Base-by-base conservation (phyloP, 2,888 invertebrate genomes). In the Acleris sparsana region DNA sequence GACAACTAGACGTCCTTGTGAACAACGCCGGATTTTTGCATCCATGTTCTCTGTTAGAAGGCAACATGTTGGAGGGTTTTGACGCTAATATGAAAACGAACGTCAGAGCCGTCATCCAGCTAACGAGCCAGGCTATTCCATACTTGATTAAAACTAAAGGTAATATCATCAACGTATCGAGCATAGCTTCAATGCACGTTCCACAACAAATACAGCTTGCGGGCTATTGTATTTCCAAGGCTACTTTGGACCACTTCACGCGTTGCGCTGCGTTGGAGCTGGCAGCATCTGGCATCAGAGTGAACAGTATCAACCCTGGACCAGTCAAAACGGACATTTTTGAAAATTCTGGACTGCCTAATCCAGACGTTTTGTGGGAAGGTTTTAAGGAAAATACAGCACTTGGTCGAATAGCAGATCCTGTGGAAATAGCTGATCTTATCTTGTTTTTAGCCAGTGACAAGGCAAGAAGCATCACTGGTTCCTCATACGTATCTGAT, bases 191-290 rank as follows among this genome's bases (percentile, higher is more conserved):
- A 1, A 33, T 48, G 20, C 43, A 16, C 7, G 39, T 33, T 7
- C 55, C 55, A 0, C 2, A 55, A 43, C 0, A 1, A 6, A 0
- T 20, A 4, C 55, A 69, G 20, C 61, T 68, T 13, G 63, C 67
- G 16, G 58, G 76, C 0, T 97, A 97, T 78, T 89, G 91, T 66
- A 94, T 96, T 91, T 95, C 95, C 22, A 97, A 97, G 84, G 91
- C 95, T 44, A 95, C 95, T 5, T 75, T 96, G 16, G 96, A 96
- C 82, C 96, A 96, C 75, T 93, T 97, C 70, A 96, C 96, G 1
- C 87, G 94, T 70, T 95, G 95, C 75, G 85, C 94, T 11, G 96
- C 96, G 5, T 22, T 22, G 22, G 22, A 22, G 73, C 80, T 95
- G 33, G 94, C 93, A 65, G 71, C 82, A 1, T 88, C 92, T 73